phyloP scores from a whole-genome alignment of 2,797 vertebrate genomes.

The Loris lydekkerianus region DNA sequence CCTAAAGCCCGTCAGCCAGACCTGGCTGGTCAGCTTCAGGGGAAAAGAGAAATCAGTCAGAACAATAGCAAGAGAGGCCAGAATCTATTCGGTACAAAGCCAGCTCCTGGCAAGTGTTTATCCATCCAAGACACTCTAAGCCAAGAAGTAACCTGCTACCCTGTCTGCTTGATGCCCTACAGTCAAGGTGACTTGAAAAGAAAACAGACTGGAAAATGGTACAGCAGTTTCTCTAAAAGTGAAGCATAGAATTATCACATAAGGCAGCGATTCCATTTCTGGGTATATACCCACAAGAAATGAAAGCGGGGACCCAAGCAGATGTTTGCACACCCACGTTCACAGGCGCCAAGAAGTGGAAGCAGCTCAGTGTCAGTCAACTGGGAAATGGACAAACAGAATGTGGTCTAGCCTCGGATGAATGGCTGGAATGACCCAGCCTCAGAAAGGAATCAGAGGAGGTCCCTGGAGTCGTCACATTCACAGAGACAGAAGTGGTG shows the following conservation, averaged over 20 bases:
- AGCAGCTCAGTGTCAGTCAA: rapidly evolving
- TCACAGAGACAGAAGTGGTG: rapidly evolving
- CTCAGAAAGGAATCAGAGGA: no score
- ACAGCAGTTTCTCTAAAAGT: not conserved
- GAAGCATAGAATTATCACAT: not conserved
- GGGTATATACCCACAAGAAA: not conserved
- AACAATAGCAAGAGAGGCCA: not conserved
- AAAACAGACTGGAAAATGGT: not conserved
- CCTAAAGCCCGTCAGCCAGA: not conserved
- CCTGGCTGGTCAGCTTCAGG: not conserved
- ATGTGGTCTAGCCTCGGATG: rapidly evolving
- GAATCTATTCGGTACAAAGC: not conserved
- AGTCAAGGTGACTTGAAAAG: not conserved
- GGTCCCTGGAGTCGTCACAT: not conserved
- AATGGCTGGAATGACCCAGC: no score
- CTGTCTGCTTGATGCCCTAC: rapidly evolving
- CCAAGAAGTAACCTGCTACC: not conserved
- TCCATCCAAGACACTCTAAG: not conserved
- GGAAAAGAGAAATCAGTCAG: not conserved
- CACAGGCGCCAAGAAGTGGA: not conserved
- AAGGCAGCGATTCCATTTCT: not conserved
- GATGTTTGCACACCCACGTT: rapidly evolving
- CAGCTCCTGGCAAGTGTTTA: not conserved
- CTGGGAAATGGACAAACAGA: not conserved
- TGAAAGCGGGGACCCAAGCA: not conserved